Percentiles rank a stretch among this genome's conserved stretches.
phyloP scores from a whole-genome alignment of 2,888 invertebrate species.

The Smittia sp. region DNA sequence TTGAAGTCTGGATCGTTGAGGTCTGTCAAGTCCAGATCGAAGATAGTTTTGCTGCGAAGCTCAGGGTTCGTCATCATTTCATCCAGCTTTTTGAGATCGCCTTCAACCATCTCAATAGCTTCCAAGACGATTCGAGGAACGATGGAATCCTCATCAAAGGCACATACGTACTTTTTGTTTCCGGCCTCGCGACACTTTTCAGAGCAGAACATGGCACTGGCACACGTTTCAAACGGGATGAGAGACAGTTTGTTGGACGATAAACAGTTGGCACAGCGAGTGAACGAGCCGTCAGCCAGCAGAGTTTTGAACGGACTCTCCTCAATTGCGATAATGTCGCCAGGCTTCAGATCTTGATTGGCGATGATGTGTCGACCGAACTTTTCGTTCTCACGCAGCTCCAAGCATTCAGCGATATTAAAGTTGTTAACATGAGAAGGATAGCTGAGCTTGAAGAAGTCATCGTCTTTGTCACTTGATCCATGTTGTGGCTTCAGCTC shows the following conservation, averaged over 20 bases:
- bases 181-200: constrained; percentile 56
- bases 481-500: too few species aligned
- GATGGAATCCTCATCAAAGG: constrained; percentile 57
- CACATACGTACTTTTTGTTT: constrained; percentile 68
- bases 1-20: too few species aligned
- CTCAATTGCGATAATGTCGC: constrained; percentile 75
- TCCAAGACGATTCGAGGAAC: too few species aligned
- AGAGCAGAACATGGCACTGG: constrained; percentile 52
- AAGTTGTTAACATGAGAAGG: constrained; percentile 51
- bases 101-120: too few species aligned
- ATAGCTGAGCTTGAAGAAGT: constrained; percentile 42
- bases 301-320: constrained; percentile 65
- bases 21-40: too few species aligned
- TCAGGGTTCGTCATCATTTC: too few species aligned
- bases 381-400: constrained; percentile 58
- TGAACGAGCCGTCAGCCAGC: constrained; percentile 50
- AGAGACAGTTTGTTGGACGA: constrained; percentile 50
- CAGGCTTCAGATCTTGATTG: constrained; percentile 64
- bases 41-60: too few species aligned
- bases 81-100: too few species aligned
- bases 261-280: constrained; percentile 52
- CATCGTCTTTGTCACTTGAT: not conserved
- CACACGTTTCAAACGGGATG: constrained; percentile 52
- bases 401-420: constrained; percentile 64
- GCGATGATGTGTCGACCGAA: constrained; percentile 73